Conservation (phyloP, 2,797 vertebrate species). For the Silurus aristotelis region DNA sequence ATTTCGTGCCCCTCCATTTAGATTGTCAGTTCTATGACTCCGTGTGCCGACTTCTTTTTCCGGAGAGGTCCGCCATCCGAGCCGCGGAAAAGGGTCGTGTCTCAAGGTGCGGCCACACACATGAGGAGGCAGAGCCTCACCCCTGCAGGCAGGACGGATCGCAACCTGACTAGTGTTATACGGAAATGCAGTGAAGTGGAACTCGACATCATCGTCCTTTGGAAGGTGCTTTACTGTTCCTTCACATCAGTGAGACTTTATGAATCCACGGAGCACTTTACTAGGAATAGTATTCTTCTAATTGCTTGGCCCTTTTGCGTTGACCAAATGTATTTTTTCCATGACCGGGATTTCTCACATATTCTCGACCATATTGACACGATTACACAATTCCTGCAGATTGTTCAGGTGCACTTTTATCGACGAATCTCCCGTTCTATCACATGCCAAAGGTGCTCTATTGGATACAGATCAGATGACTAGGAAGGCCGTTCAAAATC, state of each 20-base stretch:
- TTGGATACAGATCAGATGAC: no score
- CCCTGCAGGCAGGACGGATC: conserved; percentile 42
- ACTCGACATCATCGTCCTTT: conserved; percentile 87
- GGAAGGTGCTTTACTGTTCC: conserved; percentile 83
- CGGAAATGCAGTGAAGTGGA: conserved; percentile 88
- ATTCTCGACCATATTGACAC: background rate
- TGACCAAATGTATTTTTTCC: background rate
- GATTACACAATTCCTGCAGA: background rate
- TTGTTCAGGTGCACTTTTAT: background rate
- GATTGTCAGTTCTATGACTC: conserved; percentile 94
- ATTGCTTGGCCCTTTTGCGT: background rate
- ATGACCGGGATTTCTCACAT: background rate
- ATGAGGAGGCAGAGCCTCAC: conserved; percentile 52
- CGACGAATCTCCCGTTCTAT: no score
- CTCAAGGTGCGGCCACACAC: conserved; percentile 55
- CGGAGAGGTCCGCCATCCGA: conserved; percentile 74
- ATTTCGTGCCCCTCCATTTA: conserved; percentile 60
- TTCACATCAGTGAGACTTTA: background rate
- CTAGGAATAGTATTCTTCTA: background rate
- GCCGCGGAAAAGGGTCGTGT: conserved; percentile 63
- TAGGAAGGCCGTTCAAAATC: no score
- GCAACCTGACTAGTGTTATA: conserved; percentile 72
- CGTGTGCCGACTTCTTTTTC: conserved; percentile 96
- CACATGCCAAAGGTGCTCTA: no score
- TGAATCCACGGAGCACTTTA: no score